Evolutionary conservation across 2,888 invertebrate species (phyloP), one percentile per base, ranked within the genome.

Genomic region (Anodontia alba): DNA sequence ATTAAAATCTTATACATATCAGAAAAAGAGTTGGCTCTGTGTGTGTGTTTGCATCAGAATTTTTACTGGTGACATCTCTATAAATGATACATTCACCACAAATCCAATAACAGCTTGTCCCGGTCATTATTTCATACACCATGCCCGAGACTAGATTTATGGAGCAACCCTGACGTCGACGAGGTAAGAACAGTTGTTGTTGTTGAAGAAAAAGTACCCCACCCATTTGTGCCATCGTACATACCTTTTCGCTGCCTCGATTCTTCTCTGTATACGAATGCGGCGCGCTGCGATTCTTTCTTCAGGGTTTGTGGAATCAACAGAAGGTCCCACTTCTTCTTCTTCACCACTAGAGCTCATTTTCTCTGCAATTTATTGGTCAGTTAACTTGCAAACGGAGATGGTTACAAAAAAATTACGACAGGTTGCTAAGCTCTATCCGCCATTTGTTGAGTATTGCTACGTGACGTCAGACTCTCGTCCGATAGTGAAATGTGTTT

Each of bases 221-320:
- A 57, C 73, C 73, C 73, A 73, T 57, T 73, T 3, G 20, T 46
- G 46, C n/a, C n/a, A n/a, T n/a, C n/a, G 3, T 46, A 3, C 8
- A 15, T 46, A 91, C 91, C 90, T 86, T 86, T 88, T 90, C 23
- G 89, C 89, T 51, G 91, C 90, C 86, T 94, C 94, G 51, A 92
- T 88, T 78, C 94, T 87, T 69, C 96, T 95, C 93, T 96, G 95
- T 90, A 97, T 97, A 68, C 97, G 95, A 71, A 96, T 93, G 80
- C 96, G 95, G 78, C 97, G 95, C 0, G 96, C 97, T 57, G 96
- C 95, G 94, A 97, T 97, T 88, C 97, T 95, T 93, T 97, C 97
- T 69, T 96, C 95, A 12, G 96, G 96, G 93, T 97, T 96, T 5
- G 93, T 91, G 0, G 97, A 97, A 82, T 94, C 94, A 15, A 94